Percentiles rank a stretch among this genome's conserved stretches.
These are phyloP conservation scores for Oreocharis arfaki DNA, from an alignment of 2,113 vertebrate species.

Conservation along the genomic window DNA sequence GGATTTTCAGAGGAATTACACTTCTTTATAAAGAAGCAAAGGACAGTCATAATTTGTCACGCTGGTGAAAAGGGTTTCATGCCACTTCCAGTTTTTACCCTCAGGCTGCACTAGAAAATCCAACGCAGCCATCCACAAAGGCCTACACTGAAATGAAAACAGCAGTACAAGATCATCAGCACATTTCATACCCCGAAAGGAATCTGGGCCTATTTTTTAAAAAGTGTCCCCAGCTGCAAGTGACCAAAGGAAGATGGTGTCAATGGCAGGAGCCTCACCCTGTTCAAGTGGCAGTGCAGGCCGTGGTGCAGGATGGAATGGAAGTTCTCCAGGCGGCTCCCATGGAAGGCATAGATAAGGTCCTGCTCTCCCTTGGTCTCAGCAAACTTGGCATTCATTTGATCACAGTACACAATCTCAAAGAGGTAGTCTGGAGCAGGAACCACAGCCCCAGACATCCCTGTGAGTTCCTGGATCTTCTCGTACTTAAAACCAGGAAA, in stretches of 20 bases:
- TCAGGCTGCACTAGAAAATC: not conserved
- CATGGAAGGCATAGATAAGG: slow-evolving; percentile 93
- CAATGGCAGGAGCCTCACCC: slow-evolving; percentile 69
- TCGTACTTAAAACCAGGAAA: slow-evolving; percentile 77
- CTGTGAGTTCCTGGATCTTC: slow-evolving; percentile 84
- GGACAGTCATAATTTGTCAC: not conserved
- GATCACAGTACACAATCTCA: slow-evolving; percentile 87
- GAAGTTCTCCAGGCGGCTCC: slow-evolving; percentile 97
- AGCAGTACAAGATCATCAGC: not conserved
- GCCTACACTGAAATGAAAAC: not conserved
- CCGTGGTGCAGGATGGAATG: slow-evolving; percentile 97
- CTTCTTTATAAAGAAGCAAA: not conserved
- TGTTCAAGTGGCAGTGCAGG: slow-evolving; percentile 95
- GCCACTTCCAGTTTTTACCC: not conserved
- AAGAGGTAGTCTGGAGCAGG: slow-evolving; percentile 92
- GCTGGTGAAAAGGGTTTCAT: not conserved
- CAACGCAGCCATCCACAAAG: not conserved
- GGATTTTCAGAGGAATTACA: not conserved
- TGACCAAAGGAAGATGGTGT: not conserved
- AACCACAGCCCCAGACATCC: slow-evolving; percentile 71
- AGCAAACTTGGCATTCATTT: slow-evolving; percentile 85
- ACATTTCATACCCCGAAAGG: not conserved
- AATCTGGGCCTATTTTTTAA: not conserved
- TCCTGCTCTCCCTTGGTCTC: slow-evolving; percentile 83
- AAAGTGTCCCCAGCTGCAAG: not conserved